Evolutionary conservation across 2,797 vertebrate species (phyloP).

Genomic region (Diplodus puntazzo): DNA sequence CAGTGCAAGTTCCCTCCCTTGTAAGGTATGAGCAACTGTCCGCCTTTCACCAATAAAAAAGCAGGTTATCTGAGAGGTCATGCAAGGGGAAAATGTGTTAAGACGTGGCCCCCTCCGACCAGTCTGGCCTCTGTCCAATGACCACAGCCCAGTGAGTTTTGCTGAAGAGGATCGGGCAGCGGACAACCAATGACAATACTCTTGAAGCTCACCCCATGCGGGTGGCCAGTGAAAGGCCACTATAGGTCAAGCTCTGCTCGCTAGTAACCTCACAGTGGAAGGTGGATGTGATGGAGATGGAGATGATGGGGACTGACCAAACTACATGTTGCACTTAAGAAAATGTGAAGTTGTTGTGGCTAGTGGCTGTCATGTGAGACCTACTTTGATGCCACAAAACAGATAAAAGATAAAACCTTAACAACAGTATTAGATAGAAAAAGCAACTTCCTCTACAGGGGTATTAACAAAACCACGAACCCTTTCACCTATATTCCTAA

Average conservation of each 20-base stretch:
- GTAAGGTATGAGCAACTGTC: neutral
- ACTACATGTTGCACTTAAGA: neutral
- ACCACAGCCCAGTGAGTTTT: slow-evolving; percentile 38
- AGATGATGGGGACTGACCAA: neutral
- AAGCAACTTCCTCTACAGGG: neutral
- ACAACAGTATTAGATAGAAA: neutral
- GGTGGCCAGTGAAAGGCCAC: slow-evolving; percentile 61
- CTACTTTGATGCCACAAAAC: neutral
- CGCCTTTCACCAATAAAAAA: neutral
- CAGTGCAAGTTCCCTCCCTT: neutral
- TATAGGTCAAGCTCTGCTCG: slow-evolving; percentile 55
- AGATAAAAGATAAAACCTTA: neutral
- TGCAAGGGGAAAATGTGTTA: neutral
- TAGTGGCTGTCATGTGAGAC: neutral
- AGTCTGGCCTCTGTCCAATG: slow-evolving; percentile 52
- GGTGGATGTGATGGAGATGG: too few species aligned
- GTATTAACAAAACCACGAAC: neutral
- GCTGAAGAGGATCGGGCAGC: slow-evolving; percentile 51
- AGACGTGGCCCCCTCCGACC: slow-evolving; percentile 25
- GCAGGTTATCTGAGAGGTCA: slow-evolving; percentile 20
- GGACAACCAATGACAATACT: slow-evolving; percentile 77
- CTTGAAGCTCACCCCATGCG: slow-evolving; percentile 80
- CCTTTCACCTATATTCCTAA: neutral
- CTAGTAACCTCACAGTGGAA: slow-evolving; percentile 1
- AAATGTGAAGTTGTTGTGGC: neutral